phyloP scores from a whole-genome alignment of 2,797 vertebrate genomes.

The Craterocephalus amniculus region DNA sequence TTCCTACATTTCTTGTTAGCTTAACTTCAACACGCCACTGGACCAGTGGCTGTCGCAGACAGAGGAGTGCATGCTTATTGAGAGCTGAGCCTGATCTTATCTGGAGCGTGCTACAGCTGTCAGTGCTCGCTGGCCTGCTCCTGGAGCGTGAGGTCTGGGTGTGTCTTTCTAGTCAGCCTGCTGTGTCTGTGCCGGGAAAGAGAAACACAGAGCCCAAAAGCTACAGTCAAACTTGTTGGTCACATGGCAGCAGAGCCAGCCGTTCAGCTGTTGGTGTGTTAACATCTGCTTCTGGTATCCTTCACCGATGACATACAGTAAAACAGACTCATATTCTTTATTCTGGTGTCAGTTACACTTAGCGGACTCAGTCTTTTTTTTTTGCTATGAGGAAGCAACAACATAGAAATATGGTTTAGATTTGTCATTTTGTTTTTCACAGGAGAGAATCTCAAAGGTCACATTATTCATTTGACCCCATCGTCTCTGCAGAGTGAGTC shows the following conservation, averaged over 20 bases:
- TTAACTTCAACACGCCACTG: constrained; percentile 15
- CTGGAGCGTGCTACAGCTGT: constrained; percentile 59
- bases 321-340: constrained; percentile 18
- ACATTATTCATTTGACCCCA: constrained; percentile 60
- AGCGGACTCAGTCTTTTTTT: constrained; percentile 14
- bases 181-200: constrained; percentile 39
- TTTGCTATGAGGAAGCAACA: constrained; percentile 5
- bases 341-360: constrained; percentile 16
- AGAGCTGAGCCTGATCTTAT: constrained; percentile 61
- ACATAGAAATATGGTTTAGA: constrained; percentile 18
- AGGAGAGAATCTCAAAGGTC: constrained; percentile 53
- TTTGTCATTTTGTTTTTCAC: constrained; percentile 42
- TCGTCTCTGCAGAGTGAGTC: constrained; percentile 61
- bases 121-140: constrained; percentile 38
- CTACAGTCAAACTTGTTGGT: constrained; percentile 61
- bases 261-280: constrained; percentile 27
- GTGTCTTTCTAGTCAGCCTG: constrained; percentile 68
- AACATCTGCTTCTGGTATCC: constrained; percentile 32
- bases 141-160: constrained; percentile 65
- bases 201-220: constrained; percentile 29
- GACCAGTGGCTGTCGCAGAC: constrained; percentile 19
- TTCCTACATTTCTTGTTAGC: constrained; percentile 15
- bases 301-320: constrained; percentile 21
- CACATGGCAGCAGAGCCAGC: constrained; percentile 38
- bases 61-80: constrained; percentile 28